These are phyloP conservation scores for Caenorhabditis tropicalis DNA, from an alignment of 1,140 invertebrate genomes.

Conservation along the genomic window DNA sequence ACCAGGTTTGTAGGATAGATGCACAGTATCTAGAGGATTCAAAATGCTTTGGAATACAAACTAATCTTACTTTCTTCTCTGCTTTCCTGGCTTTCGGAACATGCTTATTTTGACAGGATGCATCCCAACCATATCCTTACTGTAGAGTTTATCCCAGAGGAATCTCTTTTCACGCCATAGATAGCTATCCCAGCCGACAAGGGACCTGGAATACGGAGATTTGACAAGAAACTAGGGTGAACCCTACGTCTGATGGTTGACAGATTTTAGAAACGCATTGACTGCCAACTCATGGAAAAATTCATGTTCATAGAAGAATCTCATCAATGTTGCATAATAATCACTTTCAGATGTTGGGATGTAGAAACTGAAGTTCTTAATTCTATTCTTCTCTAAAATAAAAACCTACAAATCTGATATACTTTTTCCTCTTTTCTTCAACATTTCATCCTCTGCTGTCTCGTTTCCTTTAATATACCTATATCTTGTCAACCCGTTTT, in stretches of 20 bases:
- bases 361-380: background rate
- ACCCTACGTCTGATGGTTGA: slow-evolving; percentile 1
- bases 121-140: background rate
- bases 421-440: background rate
- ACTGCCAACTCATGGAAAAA: background rate
- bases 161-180: background rate
- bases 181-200: background rate
- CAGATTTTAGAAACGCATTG: background rate
- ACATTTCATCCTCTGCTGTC: background rate
- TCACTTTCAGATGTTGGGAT: background rate
- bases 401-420: slow-evolving; percentile 13
- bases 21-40: background rate
- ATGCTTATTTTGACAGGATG: background rate
- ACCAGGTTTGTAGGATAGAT: background rate
- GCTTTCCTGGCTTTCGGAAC: background rate
- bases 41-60: no score
- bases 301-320: background rate
- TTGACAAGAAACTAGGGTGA: no score
- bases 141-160: background rate
- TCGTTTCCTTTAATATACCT: background rate
- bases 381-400: background rate
- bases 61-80: background rate
- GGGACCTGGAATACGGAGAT: background rate
- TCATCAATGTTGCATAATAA: background rate
- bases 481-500: background rate